Evolutionary conservation across 2,888 invertebrate species (phyloP), one percentile per base, ranked within the genome.

Genomic region (Nomada ruficornis): DNA sequence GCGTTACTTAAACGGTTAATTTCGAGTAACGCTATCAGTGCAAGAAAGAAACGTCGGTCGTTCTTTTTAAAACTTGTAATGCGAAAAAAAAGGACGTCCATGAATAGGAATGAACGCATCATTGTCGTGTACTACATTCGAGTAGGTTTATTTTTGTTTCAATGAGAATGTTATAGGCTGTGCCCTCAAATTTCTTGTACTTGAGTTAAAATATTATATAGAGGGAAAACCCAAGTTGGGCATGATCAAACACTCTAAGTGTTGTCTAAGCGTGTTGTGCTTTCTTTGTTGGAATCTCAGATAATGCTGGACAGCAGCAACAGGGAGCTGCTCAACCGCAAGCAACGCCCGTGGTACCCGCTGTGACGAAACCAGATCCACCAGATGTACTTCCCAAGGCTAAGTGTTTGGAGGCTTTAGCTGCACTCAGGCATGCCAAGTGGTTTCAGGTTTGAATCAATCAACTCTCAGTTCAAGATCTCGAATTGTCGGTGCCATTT

Each of bases 381-480:
- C 96, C 96, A 95, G 99, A 99, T 96, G 97, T 98, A 95, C 97
- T 99, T 96, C 98, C 98, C 96, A 98, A 98, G 96, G 98, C 98
- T 96, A 98, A 98, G 96, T 99, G 99, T 97, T 97, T 99, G 96
- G 97, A 98, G 96, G 99, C 99, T 96, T 97, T 99, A 96, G 99
- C 99, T 96, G 98, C 98, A 95, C 97, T 99, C 95, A 98, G 99
- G 96, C 99, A 99, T 97, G 98, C 99, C 96, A 99, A 99, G 96
- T 99, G 99, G 99, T 99, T 99, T 97, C 99, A 99, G 98, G 98
- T 98, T 96, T 96, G 95, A 95, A 93, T 93, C 91, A 93, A 92
- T 91, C 90, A 93, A 91, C 91, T 92, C 92, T 92, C 91, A 92
- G 90, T 93, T 92, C 92, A 92, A 91, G 88, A 89, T 88, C 81